Base-by-base conservation (phyloP, 2,888 invertebrate species). In the Serrognathus titanus region DNA sequence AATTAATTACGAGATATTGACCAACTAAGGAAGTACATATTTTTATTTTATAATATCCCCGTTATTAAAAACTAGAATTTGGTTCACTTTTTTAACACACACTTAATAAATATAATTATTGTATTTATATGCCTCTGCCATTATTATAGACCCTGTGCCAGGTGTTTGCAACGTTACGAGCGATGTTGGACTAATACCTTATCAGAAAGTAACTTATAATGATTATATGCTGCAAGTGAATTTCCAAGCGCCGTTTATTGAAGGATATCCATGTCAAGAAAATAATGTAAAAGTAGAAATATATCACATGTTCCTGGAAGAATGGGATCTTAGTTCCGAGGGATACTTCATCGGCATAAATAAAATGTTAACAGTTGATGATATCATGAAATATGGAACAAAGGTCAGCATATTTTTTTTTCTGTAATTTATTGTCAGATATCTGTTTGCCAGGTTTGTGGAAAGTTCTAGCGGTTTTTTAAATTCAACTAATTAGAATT, bases 161-260 rank as follows among this genome's bases (percentile, higher is more conserved):
- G 92, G 92, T 39, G 91, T 89, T 12, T 91, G 91, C 71, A 90
- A 89, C 69, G 81, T 87, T 81, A 87, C 87, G 66, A 85, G 85
- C 63, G 75, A 83, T 40, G 63, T 60, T 2, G 77, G 82, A 62
- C 79, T 82, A 61, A 82, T 87, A 7, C 88, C 91, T 0, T 87
- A 80, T 68, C 79, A 86, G 67, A 74, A 74, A 49, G 62, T 85
- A 20, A 61, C 58, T 1, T 71, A 77, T 52, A 74, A 70, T 46
- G 63, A 78, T 63, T 62, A 77, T 16, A 71, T 80, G 48, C 78
- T 88, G 6, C 72, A 69, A 11, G 81, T 89, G 1, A 82, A 84
- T 49, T 80, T 80, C 3, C 80, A 83, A 45, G 79, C 85, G 1
- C 78, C 83, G 0, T 78, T 81, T 31, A 63, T 71, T 2, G 69